Evolutionary conservation across 1,140 invertebrate genomes (phyloP).

Genomic region (Ctenoplectra terminalis): DNA sequence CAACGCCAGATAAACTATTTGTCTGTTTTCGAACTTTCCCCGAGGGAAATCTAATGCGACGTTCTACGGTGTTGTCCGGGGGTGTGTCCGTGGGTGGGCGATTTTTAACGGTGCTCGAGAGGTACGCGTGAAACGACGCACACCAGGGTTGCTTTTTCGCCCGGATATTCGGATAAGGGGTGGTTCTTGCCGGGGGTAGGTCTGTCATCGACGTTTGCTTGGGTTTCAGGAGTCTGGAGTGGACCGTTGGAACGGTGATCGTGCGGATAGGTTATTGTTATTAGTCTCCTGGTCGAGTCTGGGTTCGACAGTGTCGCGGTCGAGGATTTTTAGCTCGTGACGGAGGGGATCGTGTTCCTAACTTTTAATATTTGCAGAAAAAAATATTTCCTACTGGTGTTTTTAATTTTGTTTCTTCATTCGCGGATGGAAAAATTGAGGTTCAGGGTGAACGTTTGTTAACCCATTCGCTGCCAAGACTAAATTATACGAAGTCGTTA

Average conservation of each 20-base stretch:
- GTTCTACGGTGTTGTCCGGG: neutral
- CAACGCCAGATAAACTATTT: conserved; percentile 37
- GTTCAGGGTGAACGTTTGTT: too few species aligned
- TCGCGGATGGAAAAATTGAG: too few species aligned
- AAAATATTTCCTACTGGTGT: too few species aligned
- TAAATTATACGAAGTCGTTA: too few species aligned
- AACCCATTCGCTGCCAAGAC: too few species aligned
- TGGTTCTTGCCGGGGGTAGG: neutral
- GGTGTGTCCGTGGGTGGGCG: too few species aligned
- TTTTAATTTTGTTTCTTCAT: too few species aligned
- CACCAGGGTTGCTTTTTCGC: neutral
- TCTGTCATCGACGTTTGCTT: neutral
- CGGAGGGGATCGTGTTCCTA: too few species aligned
- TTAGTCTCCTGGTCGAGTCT: neutral
- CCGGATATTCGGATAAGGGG: too few species aligned
- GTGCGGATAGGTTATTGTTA: neutral
- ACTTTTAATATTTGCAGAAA: too few species aligned
- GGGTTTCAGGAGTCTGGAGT: neutral
- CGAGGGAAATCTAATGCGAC: conserved; percentile 25
- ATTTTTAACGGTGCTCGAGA: neutral
- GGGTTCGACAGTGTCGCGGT: too few species aligned
- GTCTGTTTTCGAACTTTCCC: conserved; percentile 30
- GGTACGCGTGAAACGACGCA: neutral
- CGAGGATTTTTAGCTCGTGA: neutral
- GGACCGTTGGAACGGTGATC: neutral